Evolutionary conservation across 2,888 invertebrate genomes (phyloP), one percentile per base, ranked within the genome.

Genomic region (Catocala nupta): DNA sequence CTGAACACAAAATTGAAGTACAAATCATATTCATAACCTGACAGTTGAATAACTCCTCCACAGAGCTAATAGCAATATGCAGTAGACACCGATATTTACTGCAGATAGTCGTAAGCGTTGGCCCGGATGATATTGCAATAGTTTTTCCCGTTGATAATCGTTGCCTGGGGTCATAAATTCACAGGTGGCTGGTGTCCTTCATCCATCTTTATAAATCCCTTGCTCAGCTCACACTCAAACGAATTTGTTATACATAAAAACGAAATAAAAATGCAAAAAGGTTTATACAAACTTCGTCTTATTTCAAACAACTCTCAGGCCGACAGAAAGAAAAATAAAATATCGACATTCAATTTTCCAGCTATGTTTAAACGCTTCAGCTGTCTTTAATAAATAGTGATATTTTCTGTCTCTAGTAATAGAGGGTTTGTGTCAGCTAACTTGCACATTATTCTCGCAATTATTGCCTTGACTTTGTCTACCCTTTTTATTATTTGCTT

Each of bases 321-420:
- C 34, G n/a, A 36, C n/a, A n/a, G 13, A 52, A 45, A 57, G 57
- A 65, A 55, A 51, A 55, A 54, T 50, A 63, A 65, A 50, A 44
- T 44, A 75, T 82, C 82, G 82, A 81, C 58, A 77, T 55, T 10
- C 36, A 59, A 63, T 71, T 71, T 49, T 63, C 66, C 77, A 71
- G 36, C 75, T 61, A 57, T 77, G 57, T 59, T 64, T 68, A 63
- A 68, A 78, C 80, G 83, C 81, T 84, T 81, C 81, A 84, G 81
- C 70, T 81, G 78, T 83, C 84, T 90, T 88, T 87, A 87, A 88
- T 89, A 90, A 87, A 87, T 84, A 76, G 82, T 77, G 69, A 86
- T 87, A 85, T 88, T 88, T 85, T 85, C 85, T 81, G 77, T 82
- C 70, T 70, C 66, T 71, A 63, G 71, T 81, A 81, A 85, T 81